Evolutionary conservation across 2,113 vertebrate genomes (phyloP), one percentile per base, ranked within the genome.

Genomic region (Nansenia antarctica): DNA sequence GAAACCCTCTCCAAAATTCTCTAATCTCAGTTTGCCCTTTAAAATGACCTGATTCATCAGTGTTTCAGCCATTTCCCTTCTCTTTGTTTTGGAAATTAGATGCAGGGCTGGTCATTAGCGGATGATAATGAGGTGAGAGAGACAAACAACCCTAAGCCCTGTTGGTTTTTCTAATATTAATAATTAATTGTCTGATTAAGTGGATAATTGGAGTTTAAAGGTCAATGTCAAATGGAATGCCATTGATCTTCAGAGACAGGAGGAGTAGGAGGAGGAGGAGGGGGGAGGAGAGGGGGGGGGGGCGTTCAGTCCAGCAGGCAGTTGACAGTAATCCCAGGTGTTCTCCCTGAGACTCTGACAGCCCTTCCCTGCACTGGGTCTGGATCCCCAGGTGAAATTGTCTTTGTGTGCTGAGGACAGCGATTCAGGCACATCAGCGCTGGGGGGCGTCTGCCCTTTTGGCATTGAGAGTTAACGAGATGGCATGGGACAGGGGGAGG

Each of bases 201-300:
- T 90, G 87, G 86, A 88, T 91, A 93, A 92, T 93, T 90, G 85
- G 79, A 79, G 86, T 87, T 89, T 88, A 91, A 91, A 93, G 90
- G 91, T 92, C 90, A 93, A 85, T 85, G 83, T 87, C 86, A 86
- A 76, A 18, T 70, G 79, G 77, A 87, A 83, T 82, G 76, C 78
- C 82, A 74, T 76, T 60, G 84, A 83, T 90, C 77, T 84, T 65
- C 54, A 31, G 69, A 70, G 79, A 74, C 78, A 66, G 67, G 67
- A 35, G 73, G 47, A 14, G 22, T 26, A 47, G 22, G 59, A 27
- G 32, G 53, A 61, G 62, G 22, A n/a, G 32, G 29, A 34, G 37
- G 64, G 53, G 64, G 45, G 37, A 30, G 58, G 67, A 54, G 30
- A 9, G 12, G 67, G 29, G 22, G 26, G 64, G 29, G 63, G 63